A percentile compares a stretch with the other conserved stretches of the same genome.
phyloP scores from a whole-genome alignment of 2,888 invertebrate species.

The Temnothorax ravouxi region DNA sequence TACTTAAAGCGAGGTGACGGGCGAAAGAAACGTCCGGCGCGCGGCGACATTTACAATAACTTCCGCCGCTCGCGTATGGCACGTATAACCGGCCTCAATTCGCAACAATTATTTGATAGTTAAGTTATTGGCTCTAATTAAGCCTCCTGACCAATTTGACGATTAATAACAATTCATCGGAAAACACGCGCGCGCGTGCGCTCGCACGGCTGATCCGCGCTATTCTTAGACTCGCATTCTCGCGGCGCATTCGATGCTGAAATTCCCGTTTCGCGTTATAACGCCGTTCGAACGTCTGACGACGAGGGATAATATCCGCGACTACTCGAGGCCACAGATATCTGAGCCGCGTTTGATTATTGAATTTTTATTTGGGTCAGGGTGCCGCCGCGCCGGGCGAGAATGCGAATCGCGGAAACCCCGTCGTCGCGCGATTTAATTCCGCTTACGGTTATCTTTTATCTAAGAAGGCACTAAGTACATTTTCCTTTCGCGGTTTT shows the following conservation, averaged over 20 bases:
- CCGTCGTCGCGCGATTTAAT: neutral
- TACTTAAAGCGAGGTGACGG: neutral
- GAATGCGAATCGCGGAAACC: conserved; percentile 1
- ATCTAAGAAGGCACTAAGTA: conserved; percentile 36
- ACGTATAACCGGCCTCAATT: conserved; percentile 85
- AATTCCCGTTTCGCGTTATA: neutral
- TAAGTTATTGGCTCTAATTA: conserved; percentile 86
- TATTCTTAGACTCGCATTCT: conserved; percentile 39
- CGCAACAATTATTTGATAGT: conserved; percentile 86
- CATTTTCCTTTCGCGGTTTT: neutral
- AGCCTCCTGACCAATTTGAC: conserved; percentile 85
- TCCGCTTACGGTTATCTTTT: neutral
- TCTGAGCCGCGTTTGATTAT: neutral
- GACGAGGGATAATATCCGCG: neutral
- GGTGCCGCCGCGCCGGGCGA: neutral
- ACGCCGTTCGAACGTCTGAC: neutral
- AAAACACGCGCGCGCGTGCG: conserved; percentile 79
- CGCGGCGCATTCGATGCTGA: conserved; percentile 5
- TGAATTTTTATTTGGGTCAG: neutral
- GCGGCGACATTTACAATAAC: conserved; percentile 33
- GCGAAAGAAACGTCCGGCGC: conserved; percentile 31
- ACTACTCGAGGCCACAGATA: neutral
- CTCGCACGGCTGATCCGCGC: conserved; percentile 57
- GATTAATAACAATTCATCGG: conserved; percentile 86
- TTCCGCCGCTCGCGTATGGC: conserved; percentile 61